Base-by-base conservation (phyloP, 30 jellyfish, hydroid and myxozoan genomes). In the Mastigias papua region DNA sequence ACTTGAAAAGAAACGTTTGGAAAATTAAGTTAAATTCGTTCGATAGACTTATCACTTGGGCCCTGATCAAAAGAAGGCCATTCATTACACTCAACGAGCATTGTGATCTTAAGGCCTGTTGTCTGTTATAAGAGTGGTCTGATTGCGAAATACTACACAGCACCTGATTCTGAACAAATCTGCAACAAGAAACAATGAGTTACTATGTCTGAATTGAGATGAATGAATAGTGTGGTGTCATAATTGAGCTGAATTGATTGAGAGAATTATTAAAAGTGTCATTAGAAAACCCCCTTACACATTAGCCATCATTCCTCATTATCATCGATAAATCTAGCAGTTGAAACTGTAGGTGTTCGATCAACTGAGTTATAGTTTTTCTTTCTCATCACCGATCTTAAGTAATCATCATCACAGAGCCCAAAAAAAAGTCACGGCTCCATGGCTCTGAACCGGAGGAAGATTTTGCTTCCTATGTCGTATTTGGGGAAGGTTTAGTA, bases 11-110 rank as follows among this genome's bases (percentile, higher is more conserved):
- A 63, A 63, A 26, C 74, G 74, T 22, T 63, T 63, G 74, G 46
- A 22, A 63, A 63, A 63, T 63, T 63, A 63, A 63, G 26, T 42
- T 23, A 63, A 63, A 63, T 27, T 63, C 74, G 74, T 63, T 63
- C 21, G 21, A 27, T 63, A 8, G 37, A 25, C 23, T 25, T 63
- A 63, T 63, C 74, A 63, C 37, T n/a, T 20, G 74, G 42, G 23
- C 23, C 7, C 7, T 5, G 42, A 63, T 63, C 74, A 8, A 27
- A 63, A 7, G 37, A 27, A 22, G 37, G 35, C 17, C 15, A 25
- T 63, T 63, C 26, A 19, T 26, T 63, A 15, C 19, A 63, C 42
- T 25, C 37, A 16, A 19, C 23, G 17, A 6, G 7, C 54, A 42
- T 42, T 42, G 54, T 42, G 54, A 15, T 42, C 13, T 8, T 42